Percentiles rank a stretch among this genome's conserved stretches.
phyloP scores from a whole-genome alignment of 2,797 vertebrate genomes.

The Lacerta bilineata region DNA sequence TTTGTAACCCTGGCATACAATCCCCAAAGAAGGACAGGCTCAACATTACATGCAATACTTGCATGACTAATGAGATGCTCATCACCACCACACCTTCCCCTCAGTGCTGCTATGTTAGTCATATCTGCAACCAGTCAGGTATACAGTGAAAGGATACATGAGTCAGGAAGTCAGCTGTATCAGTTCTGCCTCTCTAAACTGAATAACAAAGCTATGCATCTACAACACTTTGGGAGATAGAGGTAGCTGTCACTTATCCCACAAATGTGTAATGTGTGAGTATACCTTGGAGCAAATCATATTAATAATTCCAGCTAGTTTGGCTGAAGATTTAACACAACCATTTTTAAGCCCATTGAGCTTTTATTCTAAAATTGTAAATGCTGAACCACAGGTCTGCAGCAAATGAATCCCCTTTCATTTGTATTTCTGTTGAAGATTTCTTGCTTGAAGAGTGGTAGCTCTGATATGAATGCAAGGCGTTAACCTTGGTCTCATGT shows the following conservation, averaged over 20 bases:
- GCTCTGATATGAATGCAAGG: background rate
- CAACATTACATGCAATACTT: background rate
- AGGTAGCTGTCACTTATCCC: background rate
- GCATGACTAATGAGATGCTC: slow-evolving; percentile 6
- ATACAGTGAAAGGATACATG: background rate
- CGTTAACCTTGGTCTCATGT: background rate
- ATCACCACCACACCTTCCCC: background rate
- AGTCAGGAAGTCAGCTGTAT: background rate
- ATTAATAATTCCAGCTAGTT: background rate
- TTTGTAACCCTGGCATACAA: background rate
- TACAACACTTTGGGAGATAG: background rate
- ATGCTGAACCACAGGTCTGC: background rate
- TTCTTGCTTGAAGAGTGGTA: background rate
- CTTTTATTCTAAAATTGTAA: background rate
- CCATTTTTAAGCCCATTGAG: background rate
- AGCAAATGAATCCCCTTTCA: background rate
- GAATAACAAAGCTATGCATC: background rate
- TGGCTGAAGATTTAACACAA: background rate
- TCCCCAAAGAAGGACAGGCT: slow-evolving; percentile 5
- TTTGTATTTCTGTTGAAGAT: background rate
- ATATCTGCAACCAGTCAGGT: accelerated
- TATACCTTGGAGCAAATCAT: background rate
- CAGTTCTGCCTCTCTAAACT: background rate
- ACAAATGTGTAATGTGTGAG: background rate
- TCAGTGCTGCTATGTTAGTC: slow-evolving; percentile 5